Percentiles rank a stretch among this genome's conserved stretches.
These are phyloP conservation scores for Leptopilina clavipes DNA, from an alignment of 1,140 invertebrate species.

Conservation along the genomic window DNA sequence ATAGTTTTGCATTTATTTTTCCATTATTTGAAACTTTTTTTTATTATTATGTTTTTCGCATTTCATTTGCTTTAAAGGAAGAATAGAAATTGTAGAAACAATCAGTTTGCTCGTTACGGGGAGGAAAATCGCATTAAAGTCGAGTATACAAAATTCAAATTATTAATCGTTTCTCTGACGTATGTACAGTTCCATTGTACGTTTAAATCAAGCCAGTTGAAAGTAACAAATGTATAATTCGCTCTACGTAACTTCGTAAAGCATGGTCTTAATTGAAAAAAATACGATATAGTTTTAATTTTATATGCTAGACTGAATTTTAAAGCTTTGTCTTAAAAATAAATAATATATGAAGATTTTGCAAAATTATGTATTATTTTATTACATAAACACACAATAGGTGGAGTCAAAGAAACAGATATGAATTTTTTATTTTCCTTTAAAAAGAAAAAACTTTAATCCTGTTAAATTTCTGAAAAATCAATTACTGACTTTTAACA, in stretches of 20 bases:
- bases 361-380: too few relatives aligned
- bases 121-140: constrained; percentile 6
- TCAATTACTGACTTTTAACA: neutral
- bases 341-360: too few relatives aligned
- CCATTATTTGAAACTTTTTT: neutral
- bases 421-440: too few relatives aligned
- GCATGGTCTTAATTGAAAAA: constrained; percentile 57
- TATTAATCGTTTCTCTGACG: constrained; percentile 52
- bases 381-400: too few relatives aligned
- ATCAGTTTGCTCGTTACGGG: neutral
- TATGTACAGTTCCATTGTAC: constrained; percentile 55
- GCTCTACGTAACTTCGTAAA: constrained; percentile 41
- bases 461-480: too few relatives aligned
- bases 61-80: neutral
- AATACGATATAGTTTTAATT: constrained; percentile 42
- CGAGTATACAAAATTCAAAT: constrained; percentile 29
- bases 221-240: constrained; percentile 35
- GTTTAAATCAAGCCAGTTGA: constrained; percentile 36
- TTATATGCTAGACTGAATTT: too few relatives aligned
- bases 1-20: neutral
- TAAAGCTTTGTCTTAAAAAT: neutral
- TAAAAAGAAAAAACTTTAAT: too few relatives aligned
- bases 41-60: neutral
- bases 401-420: too few relatives aligned
- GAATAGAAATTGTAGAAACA: neutral